Evolutionary conservation across 2,113 vertebrate genomes (phyloP).

Genomic region (Mustelus asterias): DNA sequence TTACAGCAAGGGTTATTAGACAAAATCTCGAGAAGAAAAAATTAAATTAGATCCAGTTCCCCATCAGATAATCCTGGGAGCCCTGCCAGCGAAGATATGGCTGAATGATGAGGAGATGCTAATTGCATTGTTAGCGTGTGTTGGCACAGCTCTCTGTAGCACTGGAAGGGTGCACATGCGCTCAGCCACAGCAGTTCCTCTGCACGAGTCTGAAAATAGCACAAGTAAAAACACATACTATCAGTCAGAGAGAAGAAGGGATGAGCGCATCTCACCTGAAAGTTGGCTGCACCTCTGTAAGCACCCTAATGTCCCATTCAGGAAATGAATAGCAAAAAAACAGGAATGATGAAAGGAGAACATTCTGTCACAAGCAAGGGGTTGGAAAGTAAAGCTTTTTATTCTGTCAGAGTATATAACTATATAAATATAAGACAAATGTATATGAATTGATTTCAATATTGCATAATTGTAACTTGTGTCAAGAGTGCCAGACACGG

Average conservation of each 20-base stretch:
- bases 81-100: neutral
- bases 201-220: neutral
- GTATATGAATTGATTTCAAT: neutral
- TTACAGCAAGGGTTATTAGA: neutral
- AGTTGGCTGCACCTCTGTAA: neutral
- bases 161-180: neutral
- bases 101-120: neutral
- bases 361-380: neutral
- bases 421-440: neutral
- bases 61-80: neutral
- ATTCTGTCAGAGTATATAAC: neutral
- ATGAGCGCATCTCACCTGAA: neutral
- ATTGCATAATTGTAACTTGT: neutral
- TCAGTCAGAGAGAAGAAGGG: neutral
- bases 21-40: neutral
- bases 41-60: neutral
- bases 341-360: neutral
- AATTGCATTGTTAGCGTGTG: neutral
- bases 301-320: neutral
- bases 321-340: neutral
- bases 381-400: neutral
- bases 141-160: neutral
- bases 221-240: neutral
- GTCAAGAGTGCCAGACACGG: neutral
- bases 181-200: neutral